Conservation (phyloP, 2,888 invertebrate species). For the Andrena chrysosceles region DNA sequence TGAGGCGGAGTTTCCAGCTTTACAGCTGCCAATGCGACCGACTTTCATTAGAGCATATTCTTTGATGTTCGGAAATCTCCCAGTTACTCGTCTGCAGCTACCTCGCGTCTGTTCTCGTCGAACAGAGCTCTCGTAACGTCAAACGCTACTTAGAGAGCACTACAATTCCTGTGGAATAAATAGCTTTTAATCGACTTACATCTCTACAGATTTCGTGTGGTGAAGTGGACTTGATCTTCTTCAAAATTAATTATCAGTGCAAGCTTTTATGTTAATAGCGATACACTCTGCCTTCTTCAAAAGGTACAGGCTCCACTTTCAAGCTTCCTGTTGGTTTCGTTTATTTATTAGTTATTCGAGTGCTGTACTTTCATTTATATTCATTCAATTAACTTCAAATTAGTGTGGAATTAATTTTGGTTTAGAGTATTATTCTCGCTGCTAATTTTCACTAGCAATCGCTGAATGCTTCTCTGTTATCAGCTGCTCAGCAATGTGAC, state of each 20-base stretch:
- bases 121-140: neutral
- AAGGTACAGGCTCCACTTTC: too few relatives aligned
- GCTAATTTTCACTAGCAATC: neutral
- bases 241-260: neutral
- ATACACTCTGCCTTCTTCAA: neutral
- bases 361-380: neutral
- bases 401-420: neutral
- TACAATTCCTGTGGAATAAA: neutral
- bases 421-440: neutral
- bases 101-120: neutral
- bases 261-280: neutral
- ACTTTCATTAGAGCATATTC: constrained; percentile 9
- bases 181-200: neutral
- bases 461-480: neutral
- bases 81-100: neutral
- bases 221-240: neutral
- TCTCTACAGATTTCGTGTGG: neutral
- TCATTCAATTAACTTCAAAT: neutral
- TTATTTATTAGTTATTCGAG: neutral
- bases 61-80: constrained; percentile 26
- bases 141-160: neutral
- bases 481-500: neutral
- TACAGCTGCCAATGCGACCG: neutral
- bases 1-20: neutral
- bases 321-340: too few relatives aligned